A percentile compares a stretch with the other conserved stretches of the same genome.
Conservation (phyloP, 1,140 invertebrate species). For the Coboldia fuscipes region DNA sequence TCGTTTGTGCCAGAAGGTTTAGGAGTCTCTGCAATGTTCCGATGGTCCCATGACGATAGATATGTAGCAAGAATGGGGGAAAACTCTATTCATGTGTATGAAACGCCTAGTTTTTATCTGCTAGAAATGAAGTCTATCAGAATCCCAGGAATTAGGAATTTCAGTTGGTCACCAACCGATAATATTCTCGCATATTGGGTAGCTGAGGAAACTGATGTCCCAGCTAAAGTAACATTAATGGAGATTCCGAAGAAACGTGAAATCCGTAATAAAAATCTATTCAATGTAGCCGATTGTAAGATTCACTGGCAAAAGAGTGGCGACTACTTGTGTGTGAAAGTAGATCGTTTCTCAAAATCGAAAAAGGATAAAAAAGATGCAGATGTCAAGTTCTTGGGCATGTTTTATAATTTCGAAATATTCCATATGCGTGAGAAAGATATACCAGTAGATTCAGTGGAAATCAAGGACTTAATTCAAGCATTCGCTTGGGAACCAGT, state of each 20-base stretch:
- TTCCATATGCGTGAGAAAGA: slow-evolving; percentile 97
- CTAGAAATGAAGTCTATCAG: slow-evolving; percentile 90
- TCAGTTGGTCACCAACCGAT: slow-evolving; percentile 94
- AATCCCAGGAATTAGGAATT: slow-evolving; percentile 77
- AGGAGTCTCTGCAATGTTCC: slow-evolving; percentile 76
- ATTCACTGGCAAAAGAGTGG: slow-evolving; percentile 99
- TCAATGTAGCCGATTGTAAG: slow-evolving; percentile 95
- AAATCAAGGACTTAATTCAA: slow-evolving; percentile 81
- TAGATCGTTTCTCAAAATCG: slow-evolving; percentile 90
- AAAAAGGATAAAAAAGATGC: slow-evolving; percentile 69
- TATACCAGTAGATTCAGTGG: slow-evolving; percentile 92
- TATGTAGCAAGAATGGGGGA: slow-evolving; percentile 82
- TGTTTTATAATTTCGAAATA: slow-evolving; percentile 98
- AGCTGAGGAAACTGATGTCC: slow-evolving; percentile 87
- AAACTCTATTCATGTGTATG: slow-evolving; percentile 79
- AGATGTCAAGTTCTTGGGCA: slow-evolving; percentile 84
- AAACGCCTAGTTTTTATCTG: slow-evolving; percentile 83
- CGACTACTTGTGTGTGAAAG: slow-evolving; percentile 94
- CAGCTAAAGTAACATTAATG: slow-evolving; percentile 60
- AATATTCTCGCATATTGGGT: slow-evolving; percentile 96
- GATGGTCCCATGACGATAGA: slow-evolving; percentile 93
- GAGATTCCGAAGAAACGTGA: slow-evolving; percentile 76
- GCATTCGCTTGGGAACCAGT: slow-evolving; percentile 98
- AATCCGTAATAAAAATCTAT: slow-evolving; percentile 89
- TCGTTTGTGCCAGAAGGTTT: slow-evolving; percentile 70